Evolutionary conservation across 2,113 vertebrate genomes (phyloP).

Genomic region (Bostrychus sinensis): DNA sequence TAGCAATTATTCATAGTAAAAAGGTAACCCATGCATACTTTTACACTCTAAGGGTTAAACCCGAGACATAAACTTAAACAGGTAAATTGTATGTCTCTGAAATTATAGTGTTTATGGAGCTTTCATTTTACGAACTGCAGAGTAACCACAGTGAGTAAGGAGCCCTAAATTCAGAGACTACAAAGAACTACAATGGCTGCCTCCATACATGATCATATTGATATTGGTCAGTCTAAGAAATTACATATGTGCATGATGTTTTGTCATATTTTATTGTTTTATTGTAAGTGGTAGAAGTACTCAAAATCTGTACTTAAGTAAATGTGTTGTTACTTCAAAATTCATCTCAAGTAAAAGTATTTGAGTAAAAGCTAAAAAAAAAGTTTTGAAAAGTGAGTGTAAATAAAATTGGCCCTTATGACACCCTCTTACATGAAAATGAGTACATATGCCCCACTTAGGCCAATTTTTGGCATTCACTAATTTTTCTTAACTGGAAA

Average conservation of each 20-base stretch:
- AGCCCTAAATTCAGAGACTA: slow-evolving; percentile 25
- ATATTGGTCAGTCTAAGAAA: neutral
- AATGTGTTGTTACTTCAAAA: too few relatives aligned
- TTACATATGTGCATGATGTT: neutral
- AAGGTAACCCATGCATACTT: slow-evolving; percentile 44
- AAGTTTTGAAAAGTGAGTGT: too few relatives aligned
- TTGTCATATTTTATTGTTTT: too few relatives aligned
- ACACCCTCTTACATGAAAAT: too few relatives aligned
- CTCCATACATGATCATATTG: neutral
- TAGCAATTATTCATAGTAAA: slow-evolving; percentile 29
- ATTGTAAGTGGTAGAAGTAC: too few relatives aligned
- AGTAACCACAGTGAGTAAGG: slow-evolving; percentile 65
- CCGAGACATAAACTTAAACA: slow-evolving; percentile 64
- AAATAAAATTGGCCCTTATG: too few relatives aligned
- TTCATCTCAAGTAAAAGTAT: too few relatives aligned
- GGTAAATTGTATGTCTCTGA: slow-evolving; percentile 64
- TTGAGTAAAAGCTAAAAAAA: too few relatives aligned
- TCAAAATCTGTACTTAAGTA: too few relatives aligned
- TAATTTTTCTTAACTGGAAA: too few relatives aligned
- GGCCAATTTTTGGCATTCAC: too few relatives aligned
- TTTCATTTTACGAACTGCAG: slow-evolving; percentile 72
- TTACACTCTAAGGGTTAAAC: slow-evolving; percentile 49
- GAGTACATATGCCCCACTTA: too few relatives aligned
- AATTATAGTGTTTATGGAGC: slow-evolving; percentile 67
- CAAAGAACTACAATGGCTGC: slow-evolving; percentile 17